Evolutionary conservation across 2,797 vertebrate genomes (phyloP).

Genomic region (Tragelaphus eurycerus): DNA sequence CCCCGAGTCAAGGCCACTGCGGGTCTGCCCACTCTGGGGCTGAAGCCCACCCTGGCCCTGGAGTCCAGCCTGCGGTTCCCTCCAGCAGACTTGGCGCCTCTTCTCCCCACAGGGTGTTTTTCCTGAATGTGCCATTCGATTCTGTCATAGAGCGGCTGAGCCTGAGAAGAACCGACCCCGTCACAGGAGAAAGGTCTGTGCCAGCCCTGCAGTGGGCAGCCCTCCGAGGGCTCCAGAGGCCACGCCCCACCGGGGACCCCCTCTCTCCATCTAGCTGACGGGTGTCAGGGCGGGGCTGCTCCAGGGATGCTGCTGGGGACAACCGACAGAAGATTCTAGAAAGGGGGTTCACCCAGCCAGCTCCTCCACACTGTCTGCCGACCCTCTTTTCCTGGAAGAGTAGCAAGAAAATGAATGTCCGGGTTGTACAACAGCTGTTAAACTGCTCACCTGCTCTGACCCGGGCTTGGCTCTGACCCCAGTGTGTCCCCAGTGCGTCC

Average conservation of each 20-base stretch:
- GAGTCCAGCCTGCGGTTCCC: background rate
- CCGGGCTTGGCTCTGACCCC: background rate
- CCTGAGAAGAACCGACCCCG: slow-evolving; percentile 86
- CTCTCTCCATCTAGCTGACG: fast-evolving
- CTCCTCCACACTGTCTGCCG: background rate
- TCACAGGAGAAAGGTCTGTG: slow-evolving; percentile 91
- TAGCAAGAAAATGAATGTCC: fast-evolving
- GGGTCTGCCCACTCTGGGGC: too few species aligned
- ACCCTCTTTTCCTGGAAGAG: background rate
- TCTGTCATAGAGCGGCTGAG: slow-evolving; percentile 88
- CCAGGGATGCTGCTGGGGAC: too few species aligned
- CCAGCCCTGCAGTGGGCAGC: background rate
- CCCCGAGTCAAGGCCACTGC: fast-evolving
- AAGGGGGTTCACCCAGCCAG: background rate
- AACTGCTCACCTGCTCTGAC: fast-evolving
- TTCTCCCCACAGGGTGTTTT: slow-evolving; percentile 87
- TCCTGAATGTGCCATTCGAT: slow-evolving; percentile 89
- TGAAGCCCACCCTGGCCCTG: too few species aligned
- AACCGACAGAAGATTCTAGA: background rate
- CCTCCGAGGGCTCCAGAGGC: background rate
- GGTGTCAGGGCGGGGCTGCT: background rate
- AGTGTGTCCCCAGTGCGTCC: fast-evolving
- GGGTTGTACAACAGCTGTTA: fast-evolving
- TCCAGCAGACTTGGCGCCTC: background rate
- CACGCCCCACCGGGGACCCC: background rate